Evolutionary conservation across 92 coral and sea anemone genomes (phyloP), one percentile per base, ranked within the genome.

Genomic region (Anthopleura xanthogrammica): DNA sequence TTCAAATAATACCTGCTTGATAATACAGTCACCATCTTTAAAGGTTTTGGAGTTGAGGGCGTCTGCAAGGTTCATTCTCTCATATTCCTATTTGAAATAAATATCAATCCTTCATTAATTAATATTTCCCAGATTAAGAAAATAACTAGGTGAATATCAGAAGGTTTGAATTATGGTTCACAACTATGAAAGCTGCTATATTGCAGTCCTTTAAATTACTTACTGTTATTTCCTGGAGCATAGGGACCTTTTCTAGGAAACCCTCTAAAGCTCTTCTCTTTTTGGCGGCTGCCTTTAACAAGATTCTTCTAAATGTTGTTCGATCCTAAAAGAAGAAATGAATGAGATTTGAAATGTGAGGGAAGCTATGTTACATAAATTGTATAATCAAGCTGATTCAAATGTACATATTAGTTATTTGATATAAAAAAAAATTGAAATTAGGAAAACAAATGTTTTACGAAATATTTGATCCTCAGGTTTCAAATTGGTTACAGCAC

Each of bases 51-150:
- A 90, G 81, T 83, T 81, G 24, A 96, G 86, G 16, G 99, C 99
- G 94, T 96, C 99, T 74, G 98, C 99, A 77, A 96, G 83, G 83
- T 96, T 96, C 99, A 96, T 96, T 80, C 88, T 91, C 75, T 96
- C 99, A 58, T 90, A 85, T 58, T 90, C 95, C 99, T 96, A 55
- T 24, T 40, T 23, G 29, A 74, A 74, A 74, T 3, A 13, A 75
- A 54, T 54, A 54, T 46, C 50, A 2, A 46, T 46, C 50, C 50
- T 46, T 46, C 50, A 46, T 46, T 46, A 0, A 43, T 43, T 43
- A 43, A 4, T 43, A 43, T 7, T 43, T 43, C 1, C 50, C 50
- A 43, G 50, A 43, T 43, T 4, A 43, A 43, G 50, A 43, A 4
- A 7, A 43, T 43, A 43, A 43, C 50, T 43, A 7, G 50, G 50